Base-by-base conservation (phyloP, 2,113 vertebrate genomes). In the Aegypius monachus region DNA sequence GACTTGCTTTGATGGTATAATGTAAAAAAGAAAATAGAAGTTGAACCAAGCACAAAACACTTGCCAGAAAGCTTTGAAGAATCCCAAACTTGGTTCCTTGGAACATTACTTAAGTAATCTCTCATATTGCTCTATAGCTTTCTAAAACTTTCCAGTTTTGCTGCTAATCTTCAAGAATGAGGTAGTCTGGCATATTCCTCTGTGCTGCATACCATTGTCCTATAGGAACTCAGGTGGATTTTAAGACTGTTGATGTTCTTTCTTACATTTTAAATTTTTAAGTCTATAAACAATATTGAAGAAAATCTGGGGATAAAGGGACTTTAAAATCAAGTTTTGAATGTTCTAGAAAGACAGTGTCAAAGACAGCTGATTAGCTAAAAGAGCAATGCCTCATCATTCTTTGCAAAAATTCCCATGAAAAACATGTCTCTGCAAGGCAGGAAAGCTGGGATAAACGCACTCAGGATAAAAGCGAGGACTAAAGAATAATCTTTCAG, bases 1-100 rank as follows among this genome's bases (percentile, higher is more conserved):
- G 67, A 55, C 53, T 80, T 70, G 31, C 72, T 94, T 93, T 93
- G 71, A 92, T 79, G 58, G 19, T 48, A 40, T 82, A 87, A 86
- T 40, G 88, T 34, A 70, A 82, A 88, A 81, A 93, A 42, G 31
- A 78, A 83, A 93, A 74, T 3, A 91, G 22, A 74, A 10, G 5
- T 72, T 81, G 67, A 95, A 95, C 9, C 14, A 52, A 88, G 50
- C 18, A 70, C 29, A 92, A 91, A 90, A 88, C 31, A 38, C 23
- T 82, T 82, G 16, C 15, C 29, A 71, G 63, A 92, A 90, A 81
- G 16, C n/a, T 96, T 92, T 34, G 16, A 78, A 87, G 82, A 81
- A 80, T 38, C 27, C 23, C 10, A 68, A 86, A 42, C 26, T 78
- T 81, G 6, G 4, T 61, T 90, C 15, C 52, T 62, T 86, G 34